Evolutionary conservation across 2,113 vertebrate genomes (phyloP), one percentile per base, ranked within the genome.

Genomic region (Labeo rohita): DNA sequence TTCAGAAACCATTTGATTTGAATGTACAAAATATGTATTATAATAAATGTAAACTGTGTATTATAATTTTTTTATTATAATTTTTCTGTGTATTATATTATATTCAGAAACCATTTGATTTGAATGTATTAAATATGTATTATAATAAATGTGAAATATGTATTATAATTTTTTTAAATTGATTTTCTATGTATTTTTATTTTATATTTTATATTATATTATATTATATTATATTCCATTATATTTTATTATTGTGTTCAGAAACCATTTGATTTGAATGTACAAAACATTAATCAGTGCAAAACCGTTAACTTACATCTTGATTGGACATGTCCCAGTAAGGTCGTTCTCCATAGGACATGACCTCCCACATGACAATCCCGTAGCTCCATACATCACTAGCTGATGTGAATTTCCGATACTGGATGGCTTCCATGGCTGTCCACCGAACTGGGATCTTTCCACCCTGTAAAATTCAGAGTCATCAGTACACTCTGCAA

Each of bases 291-390:
- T 21, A 2, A 59, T 50, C 11, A 50, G 47, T 15, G 50, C 73
- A 76, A 61, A 66, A 76, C 70, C 28, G n/a, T n/a, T 15, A 89
- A 97, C 98, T 95, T 95, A 99, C 98, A 89, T 99, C 98, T 95
- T 99, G 98, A 94, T 99, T 99, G 90, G 98, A 99, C 98, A 99
- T 99, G 92, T 99, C 98, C 98, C 98, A 99, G 85, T 99, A 99
- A 74, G 98, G 98, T 82, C 98, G 93, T 43, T 99, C 98, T 91
- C 98, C 98, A 0, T 99, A 99, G 87, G 98, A 99, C 98, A 99
- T 99, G 80, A 98, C 97, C 95, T 99, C 98, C 98, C 98, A 99
- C 98, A 99, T 99, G 89, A 99, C 98, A 83, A 99, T 97, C 90
- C 98, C 98, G 0, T 99, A 99, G 90, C 98, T 99, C 98, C 98